Percentiles rank a stretch among this genome's conserved stretches.
phyloP scores from a whole-genome alignment of 2,888 invertebrate genomes.

The Drosophila cognata region DNA sequence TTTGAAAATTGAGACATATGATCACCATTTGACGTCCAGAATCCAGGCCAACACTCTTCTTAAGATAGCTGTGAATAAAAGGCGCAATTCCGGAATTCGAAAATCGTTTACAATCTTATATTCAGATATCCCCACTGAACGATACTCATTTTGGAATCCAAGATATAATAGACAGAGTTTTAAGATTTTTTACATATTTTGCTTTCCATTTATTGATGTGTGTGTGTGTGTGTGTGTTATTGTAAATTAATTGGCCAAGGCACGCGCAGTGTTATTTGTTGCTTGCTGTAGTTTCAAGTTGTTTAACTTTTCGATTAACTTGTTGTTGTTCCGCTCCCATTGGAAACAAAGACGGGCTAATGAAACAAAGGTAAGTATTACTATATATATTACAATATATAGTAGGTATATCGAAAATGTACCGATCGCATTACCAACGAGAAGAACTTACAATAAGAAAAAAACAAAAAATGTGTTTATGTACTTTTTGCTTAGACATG shows the following conservation, averaged over 20 bases:
- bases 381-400: background rate
- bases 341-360: slow-evolving; percentile 53
- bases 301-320: background rate
- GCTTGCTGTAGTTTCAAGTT: background rate
- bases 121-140: background rate
- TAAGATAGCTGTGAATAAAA: background rate
- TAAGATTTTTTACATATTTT: slow-evolving; percentile 44
- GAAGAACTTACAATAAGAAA: slow-evolving; percentile 58
- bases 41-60: background rate
- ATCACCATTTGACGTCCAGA: background rate
- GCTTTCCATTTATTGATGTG: slow-evolving; percentile 71
- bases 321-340: background rate
- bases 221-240: slow-evolving; percentile 57
- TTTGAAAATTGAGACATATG: background rate
- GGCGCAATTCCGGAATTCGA: too few species aligned
- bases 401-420: slow-evolving; percentile 17
- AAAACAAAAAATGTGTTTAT: slow-evolving; percentile 40
- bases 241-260: slow-evolving; percentile 75
- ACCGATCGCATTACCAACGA: slow-evolving; percentile 57
- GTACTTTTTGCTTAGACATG: slow-evolving; percentile 61
- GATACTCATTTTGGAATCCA: background rate
- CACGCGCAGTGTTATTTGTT: slow-evolving; percentile 55
- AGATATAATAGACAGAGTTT: background rate
- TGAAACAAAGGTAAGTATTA: slow-evolving; percentile 31
- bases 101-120: background rate